Evolutionary conservation across 2,797 vertebrate genomes (phyloP).

Genomic region (Gambelia wislizenii): DNA sequence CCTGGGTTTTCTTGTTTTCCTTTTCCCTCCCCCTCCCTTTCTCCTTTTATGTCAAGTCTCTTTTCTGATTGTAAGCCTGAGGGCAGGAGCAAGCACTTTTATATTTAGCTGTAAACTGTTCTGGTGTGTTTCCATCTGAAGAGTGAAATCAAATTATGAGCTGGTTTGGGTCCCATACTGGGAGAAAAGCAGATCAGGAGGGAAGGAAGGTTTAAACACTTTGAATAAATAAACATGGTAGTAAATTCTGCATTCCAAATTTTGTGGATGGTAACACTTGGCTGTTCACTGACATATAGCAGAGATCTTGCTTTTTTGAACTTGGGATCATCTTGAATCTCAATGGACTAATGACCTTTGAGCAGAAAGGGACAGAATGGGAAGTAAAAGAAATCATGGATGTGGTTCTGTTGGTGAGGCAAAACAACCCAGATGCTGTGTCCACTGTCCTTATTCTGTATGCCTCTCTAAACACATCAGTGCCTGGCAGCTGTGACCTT

Average conservation of each 20-base stretch:
- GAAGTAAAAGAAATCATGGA: neutral
- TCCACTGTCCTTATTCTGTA: slow-evolving; percentile 11
- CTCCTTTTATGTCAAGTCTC: neutral
- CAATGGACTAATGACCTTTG: neutral
- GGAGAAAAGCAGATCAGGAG: too few species aligned
- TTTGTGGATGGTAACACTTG: neutral
- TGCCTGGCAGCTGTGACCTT: slow-evolving; percentile 59
- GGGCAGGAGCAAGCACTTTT: neutral
- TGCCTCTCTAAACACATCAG: neutral
- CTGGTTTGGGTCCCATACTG: too few species aligned
- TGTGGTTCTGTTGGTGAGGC: fast-evolving
- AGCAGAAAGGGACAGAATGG: neutral
- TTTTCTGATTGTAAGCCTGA: neutral
- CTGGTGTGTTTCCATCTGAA: neutral
- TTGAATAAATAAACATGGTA: neutral
- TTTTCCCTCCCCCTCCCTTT: neutral
- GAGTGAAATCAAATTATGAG: neutral
- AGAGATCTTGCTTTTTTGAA: neutral
- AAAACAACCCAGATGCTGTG: neutral
- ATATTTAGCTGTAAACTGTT: neutral
- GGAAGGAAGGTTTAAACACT: neutral
- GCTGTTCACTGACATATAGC: neutral
- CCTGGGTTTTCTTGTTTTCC: neutral
- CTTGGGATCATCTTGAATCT: too few species aligned
- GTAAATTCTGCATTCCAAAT: neutral